Evolutionary conservation across 2,797 vertebrate species (phyloP), one percentile per base, ranked within the genome.

Genomic region (Propithecus perrieri): DNA sequence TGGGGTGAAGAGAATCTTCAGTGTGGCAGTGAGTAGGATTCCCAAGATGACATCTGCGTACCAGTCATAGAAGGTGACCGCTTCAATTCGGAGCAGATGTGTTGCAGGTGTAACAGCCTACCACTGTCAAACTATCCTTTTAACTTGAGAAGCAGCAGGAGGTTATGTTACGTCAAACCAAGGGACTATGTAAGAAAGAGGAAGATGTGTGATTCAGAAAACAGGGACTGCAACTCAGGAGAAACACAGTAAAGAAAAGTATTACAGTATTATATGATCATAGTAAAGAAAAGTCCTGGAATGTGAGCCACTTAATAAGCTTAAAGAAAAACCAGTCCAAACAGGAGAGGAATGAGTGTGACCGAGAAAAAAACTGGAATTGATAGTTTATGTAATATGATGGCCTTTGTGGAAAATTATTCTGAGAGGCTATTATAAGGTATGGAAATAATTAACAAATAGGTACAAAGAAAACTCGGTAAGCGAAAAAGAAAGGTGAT

Each of bases 1-100:
- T 8, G 3, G 5, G 17, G 15, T 22, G 28, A 81, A 43, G 57
- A 33, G 9, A 33, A 43, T 22, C 79, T 33, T 61, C 79, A 61
- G 57, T 30, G 35, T n/a, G 20, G 50, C 0, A 41, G 35, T 7
- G 8, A n/a, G 6, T 2, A 9, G 10, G 35, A n/a, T 2, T n/a
- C 65, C 48, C 75, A 65, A 22, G 30, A 12, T 33, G 48, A 78
- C 13, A 33, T 15, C 4, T 17, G 61, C 30, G 18, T 33, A 11
- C 18, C 53, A 8, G 35, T n/a, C 12, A 20, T 4, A 46, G 35
- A 35, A 1, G 63, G 1, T 18, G 38, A 83, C 59, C 59, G 24
- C 41, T 43, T 55, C 7, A 5, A 30, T 55, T 4, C 11, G 48
- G 26, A 69, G 63, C 48, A n/a, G 2, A 41, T 5, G 20, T 69